These are phyloP conservation scores for Oryzias curvinotus DNA, from an alignment of 2,113 vertebrate genomes.

Conservation along the genomic window DNA sequence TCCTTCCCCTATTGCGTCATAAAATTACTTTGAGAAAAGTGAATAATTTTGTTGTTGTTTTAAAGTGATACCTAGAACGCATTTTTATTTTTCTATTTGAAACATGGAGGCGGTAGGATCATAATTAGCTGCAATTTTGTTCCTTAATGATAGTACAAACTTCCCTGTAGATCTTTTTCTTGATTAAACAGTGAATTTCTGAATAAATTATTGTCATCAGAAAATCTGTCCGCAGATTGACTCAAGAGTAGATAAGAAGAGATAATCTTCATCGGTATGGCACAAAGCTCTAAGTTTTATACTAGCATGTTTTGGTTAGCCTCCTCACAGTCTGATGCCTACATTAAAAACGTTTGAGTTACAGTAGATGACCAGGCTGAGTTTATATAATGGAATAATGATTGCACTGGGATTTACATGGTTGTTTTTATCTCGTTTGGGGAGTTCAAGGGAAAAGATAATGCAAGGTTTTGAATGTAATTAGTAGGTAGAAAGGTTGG, in stretches of 20 bases:
- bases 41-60: too few relatives aligned
- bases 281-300: too few relatives aligned
- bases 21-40: too few relatives aligned
- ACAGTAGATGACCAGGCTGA: not conserved
- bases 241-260: too few relatives aligned
- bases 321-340: not conserved
- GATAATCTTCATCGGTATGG: too few relatives aligned
- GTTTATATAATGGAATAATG: not conserved
- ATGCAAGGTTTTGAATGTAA: not conserved
- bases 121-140: not conserved
- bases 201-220: not conserved
- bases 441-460: not conserved
- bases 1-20: too few relatives aligned
- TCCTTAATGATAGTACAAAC: not conserved
- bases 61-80: too few relatives aligned
- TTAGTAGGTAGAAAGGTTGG: too few relatives aligned
- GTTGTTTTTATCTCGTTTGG: constrained; percentile 5
- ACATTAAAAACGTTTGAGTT: not conserved
- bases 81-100: too few relatives aligned
- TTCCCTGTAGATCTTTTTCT: too few relatives aligned
- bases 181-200: not conserved
- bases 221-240: too few relatives aligned
- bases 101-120: not conserved
- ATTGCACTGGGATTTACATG: not conserved
- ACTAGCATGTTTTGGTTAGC: too few relatives aligned